phyloP scores from a whole-genome alignment of 2,113 vertebrate species.

The Lophius piscatorius region DNA sequence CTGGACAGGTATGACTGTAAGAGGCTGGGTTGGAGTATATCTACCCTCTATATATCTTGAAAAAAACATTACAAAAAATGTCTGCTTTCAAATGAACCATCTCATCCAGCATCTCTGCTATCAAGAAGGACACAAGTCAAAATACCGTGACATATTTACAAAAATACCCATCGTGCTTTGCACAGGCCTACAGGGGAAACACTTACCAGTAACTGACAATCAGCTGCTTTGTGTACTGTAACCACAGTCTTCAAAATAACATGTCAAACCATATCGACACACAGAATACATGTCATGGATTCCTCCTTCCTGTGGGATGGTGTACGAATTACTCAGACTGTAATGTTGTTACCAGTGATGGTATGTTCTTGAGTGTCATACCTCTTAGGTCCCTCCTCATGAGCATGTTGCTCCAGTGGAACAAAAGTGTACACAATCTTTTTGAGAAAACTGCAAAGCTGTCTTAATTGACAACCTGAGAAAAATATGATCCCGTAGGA shows the following conservation, averaged over 20 bases:
- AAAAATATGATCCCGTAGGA: slow-evolving; percentile 26
- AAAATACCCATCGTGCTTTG: neutral
- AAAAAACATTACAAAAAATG: too few relatives aligned
- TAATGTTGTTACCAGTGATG: slow-evolving; percentile 1
- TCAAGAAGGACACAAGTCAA: too few relatives aligned
- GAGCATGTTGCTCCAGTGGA: slow-evolving; percentile 5
- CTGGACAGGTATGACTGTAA: neutral
- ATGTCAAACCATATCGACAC: slow-evolving; percentile 24
- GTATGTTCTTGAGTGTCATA: neutral
- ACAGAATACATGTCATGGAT: slow-evolving; percentile 17
- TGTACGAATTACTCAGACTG: slow-evolving; percentile 13
- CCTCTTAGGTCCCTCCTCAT: neutral
- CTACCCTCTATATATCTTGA: too few relatives aligned
- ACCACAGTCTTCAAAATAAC: slow-evolving; percentile 19
- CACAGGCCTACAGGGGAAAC: neutral
- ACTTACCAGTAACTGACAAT: neutral
- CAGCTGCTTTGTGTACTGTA: slow-evolving; percentile 3
- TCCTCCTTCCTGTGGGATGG: neutral
- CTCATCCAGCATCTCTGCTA: too few relatives aligned
- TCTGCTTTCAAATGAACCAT: too few relatives aligned
- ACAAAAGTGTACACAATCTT: slow-evolving; percentile 12
- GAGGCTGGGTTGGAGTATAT: neutral
- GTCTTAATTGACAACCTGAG: slow-evolving; percentile 41
- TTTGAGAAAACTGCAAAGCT: neutral
- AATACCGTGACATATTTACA: too few relatives aligned